Evolutionary conservation across 2,797 vertebrate species (phyloP).

Genomic region (Alouatta caraya): DNA sequence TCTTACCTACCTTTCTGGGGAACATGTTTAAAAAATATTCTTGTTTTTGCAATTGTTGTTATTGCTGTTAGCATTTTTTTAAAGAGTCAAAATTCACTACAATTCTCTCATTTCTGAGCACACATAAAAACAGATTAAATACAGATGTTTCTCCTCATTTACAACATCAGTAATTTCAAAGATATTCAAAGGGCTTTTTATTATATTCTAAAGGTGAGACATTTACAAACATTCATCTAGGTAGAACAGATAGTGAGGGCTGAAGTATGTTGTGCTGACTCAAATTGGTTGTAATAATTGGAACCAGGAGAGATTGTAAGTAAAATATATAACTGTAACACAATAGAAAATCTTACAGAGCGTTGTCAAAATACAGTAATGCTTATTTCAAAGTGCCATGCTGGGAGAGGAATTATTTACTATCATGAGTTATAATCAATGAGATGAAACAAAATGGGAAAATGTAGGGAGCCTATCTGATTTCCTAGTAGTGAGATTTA

Average conservation of each 20-base stretch:
- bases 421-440: not conserved
- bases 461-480: not conserved
- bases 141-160: not conserved
- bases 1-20: not conserved
- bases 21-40: not conserved
- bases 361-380: slow-evolving; percentile 11
- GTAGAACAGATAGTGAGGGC: not conserved
- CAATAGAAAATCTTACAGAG: not conserved
- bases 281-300: not conserved
- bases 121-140: not conserved
- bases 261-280: not conserved
- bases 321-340: slow-evolving; percentile 26
- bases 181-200: not conserved
- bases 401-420: slow-evolving; percentile 42
- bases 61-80: not conserved
- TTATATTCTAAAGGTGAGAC: not conserved
- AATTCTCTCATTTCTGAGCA: not conserved
- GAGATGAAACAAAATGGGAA: slow-evolving; percentile 36
- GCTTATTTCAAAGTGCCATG: not conserved
- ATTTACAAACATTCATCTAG: slow-evolving; percentile 15
- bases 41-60: not conserved
- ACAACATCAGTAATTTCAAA: not conserved
- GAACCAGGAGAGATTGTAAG: not conserved
- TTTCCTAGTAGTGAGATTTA: slow-evolving; percentile 26
- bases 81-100: slow-evolving; percentile 1